A percentile compares a stretch with the other conserved stretches of the same genome.
phyloP scores from a whole-genome alignment of 2,113 vertebrate genomes.

The Aplodontia rufa region DNA sequence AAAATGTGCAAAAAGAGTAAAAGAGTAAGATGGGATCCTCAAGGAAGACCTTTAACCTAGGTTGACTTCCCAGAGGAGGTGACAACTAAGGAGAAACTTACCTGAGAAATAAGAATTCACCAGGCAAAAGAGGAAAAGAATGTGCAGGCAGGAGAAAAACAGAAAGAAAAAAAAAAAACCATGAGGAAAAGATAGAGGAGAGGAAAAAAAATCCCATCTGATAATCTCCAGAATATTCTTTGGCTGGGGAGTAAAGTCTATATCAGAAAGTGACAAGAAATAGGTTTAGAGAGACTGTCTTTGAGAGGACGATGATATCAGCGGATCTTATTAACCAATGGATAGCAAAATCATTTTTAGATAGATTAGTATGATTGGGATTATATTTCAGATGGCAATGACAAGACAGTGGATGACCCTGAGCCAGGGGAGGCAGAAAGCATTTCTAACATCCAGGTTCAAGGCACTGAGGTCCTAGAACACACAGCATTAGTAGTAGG shows the following conservation, averaged over 20 bases:
- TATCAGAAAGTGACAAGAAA: background rate
- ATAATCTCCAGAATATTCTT: background rate
- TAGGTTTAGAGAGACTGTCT: background rate
- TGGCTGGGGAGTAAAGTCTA: background rate
- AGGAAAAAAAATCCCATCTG: background rate
- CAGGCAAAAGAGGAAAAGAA: background rate
- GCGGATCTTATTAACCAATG: background rate
- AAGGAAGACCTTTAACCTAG: background rate
- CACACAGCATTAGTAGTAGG: background rate
- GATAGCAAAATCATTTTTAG: background rate
- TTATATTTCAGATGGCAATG: background rate
- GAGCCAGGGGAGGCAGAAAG: background rate
- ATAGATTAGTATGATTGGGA: background rate
- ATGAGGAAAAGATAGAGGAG: background rate
- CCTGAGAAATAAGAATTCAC: background rate
- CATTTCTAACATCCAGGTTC: background rate
- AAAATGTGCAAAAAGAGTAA: background rate
- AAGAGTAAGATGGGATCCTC: background rate
- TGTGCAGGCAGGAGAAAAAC: background rate
- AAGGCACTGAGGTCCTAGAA: background rate
- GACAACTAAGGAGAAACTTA: background rate
- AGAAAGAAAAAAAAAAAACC: no score
- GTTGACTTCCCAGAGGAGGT: background rate
- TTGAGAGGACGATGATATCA: background rate
- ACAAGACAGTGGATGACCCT: background rate